Evolutionary conservation across 2,113 vertebrate genomes (phyloP), one percentile per base, ranked within the genome.

Genomic region (Larimichthys polyactis): DNA sequence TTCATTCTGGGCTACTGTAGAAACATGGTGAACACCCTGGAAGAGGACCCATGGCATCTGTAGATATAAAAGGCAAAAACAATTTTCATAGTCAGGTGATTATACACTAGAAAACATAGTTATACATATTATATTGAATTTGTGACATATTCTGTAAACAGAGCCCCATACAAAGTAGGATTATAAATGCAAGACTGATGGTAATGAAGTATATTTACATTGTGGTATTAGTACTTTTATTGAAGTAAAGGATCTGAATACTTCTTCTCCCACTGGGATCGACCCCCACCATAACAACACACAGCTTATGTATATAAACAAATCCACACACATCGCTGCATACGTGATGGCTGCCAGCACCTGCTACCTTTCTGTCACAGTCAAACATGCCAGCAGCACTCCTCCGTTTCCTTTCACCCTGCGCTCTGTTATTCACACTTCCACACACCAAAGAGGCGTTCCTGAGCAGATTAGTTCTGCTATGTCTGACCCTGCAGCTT

Each of bases 401-500:
- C 4, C 59, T 68, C 71, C 1, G 3, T 49, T 43, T 68, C 52
- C 48, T 85, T 75, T 78, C 76, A 24, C 48, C 27, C 81, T 64
- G 15, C 1, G 24, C 55, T 62, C 62, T 46, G 70, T 52, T 80
- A 73, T 83, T 82, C 78, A 83, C 83, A 75, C 81, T 70, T 81
- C 46, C 48, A 43, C 52, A 24, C 57, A 69, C 63, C 72, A 75
- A 52, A 71, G 54, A 70, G 24, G 59, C 60, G n/a, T 51, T 84
- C 79, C 71, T 84, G 81, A 73, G 60, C 69, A 58, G 62, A 92
- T 94, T 92, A 89, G 90, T 89, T 93, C 86, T 83, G 81, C 89
- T 60, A 27, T 57, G 27, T 74, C 78, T 66, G 11, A 71, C 71
- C 58, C 29, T 24, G 24, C 15, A 17, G 24, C 19, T 24, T 67